Evolutionary conservation across 2,888 invertebrate species (phyloP), one percentile per base, ranked within the genome.

Genomic region (Megaustenia siamemsis): DNA sequence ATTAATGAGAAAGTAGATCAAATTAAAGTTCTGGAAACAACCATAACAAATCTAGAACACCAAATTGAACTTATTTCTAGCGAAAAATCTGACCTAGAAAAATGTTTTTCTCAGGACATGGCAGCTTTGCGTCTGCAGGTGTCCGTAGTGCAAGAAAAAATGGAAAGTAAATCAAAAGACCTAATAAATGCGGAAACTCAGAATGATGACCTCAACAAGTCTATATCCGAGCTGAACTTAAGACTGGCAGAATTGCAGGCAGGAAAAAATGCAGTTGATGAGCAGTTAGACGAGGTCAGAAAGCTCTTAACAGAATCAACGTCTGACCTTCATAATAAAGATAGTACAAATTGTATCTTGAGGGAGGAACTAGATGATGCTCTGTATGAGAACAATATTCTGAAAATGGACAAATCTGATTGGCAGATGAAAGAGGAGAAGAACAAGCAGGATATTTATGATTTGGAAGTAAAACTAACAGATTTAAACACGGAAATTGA

Each of bases 221-320:
- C 73, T 8, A 24, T 83, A 69, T n/a, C 56, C 18, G 79, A 76
- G 28, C 43, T 83, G 21, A 79, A 80, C 35, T 68, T 63, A n/a
- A 80, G 56, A 21, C 38, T 82, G 18, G 68, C 56, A 49, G 86
- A 86, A 63, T 82, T 87, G 15, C 82, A 84, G 56, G 53, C 28
- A 40, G 82, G 78, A 43, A 49, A 83, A 43, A 69, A 75, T 69
- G 66, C 85, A 35, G 53, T 81, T 53, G 76, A 80, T 56, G 81
- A 83, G n/a, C 63, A 83, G 53, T 82, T 83, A 4, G 28, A 71
- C 10, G 86, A 88, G 45, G 43, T 84, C 45, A 83, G 71, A 32
- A 80, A 80, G 32, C 76, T 82, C 21, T 43, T 75, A 15, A 66
- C 68, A 35, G 80, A 80, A 18, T n/a, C 73, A 10, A 60, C 82